A percentile compares a stretch with the other conserved stretches of the same genome.
Conservation (phyloP, 2,797 vertebrate genomes). For the Lophotriccus pileatus region DNA sequence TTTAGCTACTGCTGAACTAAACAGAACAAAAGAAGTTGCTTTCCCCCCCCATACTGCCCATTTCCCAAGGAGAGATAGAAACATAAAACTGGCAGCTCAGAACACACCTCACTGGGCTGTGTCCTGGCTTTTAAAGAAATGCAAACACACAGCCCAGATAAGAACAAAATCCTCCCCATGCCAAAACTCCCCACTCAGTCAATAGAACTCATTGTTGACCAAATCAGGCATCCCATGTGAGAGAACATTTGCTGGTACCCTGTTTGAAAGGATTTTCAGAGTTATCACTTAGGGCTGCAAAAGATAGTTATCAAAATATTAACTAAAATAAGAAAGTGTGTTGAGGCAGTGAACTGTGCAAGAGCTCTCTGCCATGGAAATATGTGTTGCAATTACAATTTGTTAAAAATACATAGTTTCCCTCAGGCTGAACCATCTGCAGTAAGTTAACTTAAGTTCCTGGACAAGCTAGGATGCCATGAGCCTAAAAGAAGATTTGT, state of each 20-base stretch:
- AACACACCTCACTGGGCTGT: rapidly evolving
- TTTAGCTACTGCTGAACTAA: neutral
- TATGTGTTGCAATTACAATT: neutral
- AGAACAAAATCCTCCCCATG: rapidly evolving
- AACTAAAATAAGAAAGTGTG: neutral
- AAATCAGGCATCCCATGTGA: neutral
- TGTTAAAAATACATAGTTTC: constrained; percentile 2
- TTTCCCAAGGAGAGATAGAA: neutral
- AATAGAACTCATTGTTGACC: neutral
- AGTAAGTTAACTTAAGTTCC: neutral
- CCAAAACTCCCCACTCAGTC: neutral
- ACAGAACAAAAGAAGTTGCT: neutral
- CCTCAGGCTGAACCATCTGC: neutral
- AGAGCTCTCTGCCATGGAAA: neutral
- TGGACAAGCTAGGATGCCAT: neutral
- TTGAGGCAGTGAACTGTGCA: neutral
- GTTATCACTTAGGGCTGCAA: neutral
- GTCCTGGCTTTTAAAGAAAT: neutral
- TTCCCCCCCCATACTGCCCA: rapidly evolving
- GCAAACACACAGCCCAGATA: neutral
- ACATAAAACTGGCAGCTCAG: neutral
- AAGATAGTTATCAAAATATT: neutral
- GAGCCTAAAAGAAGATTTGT: neutral
- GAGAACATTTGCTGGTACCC: neutral
- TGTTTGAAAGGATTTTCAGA: neutral